Evolutionary conservation across 2,113 vertebrate genomes (phyloP), one percentile per base, ranked within the genome.

Genomic region (Pteruthius melanotis): DNA sequence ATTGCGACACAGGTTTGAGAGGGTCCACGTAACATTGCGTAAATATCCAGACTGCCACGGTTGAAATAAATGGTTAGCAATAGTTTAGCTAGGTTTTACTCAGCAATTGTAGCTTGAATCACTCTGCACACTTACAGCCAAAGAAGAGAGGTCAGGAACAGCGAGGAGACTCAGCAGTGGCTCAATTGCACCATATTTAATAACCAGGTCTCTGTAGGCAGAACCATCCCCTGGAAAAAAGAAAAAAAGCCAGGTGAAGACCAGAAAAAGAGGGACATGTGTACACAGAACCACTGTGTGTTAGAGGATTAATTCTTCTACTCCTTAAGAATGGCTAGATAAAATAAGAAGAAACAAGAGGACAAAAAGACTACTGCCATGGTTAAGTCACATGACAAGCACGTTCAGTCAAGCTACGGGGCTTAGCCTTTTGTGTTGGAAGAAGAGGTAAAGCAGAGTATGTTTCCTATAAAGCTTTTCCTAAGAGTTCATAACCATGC

Each of bases 1-100:
- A 87, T 99, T 99, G n/a, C 99, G 99, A 94, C 99, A 99, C 80
- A 99, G 98, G 97, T 99, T 99, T 21, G 99, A 99, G 86, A 99
- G 93, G 2, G 99, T 99, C 99, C 99, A 99, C 2, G 99, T 99
- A 45, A 99, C 95, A 23, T 99, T 99, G 59, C 99, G 98, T 61
- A 99, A 95, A 81, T 98, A 99, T 17, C 98, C 98, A 53, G 98
- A 97, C 99, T 99, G 89, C 16, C 89, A 45, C 1, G 13, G 76
- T 78, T 7, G 31, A 57, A 69, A 45, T 1, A 27, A 44, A 7
- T 13, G 24, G 72, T 71, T n/a, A 92, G 21, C 14, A 63, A 31
- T 7, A 11, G 13, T 47, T 82, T 24, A 44, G 30, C 57, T 45
- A 37, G 10, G 72, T 35, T 93, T 50, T 37, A n/a, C 6, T 66